A percentile compares a stretch with the other conserved stretches of the same genome.
Conservation (phyloP, 2,888 invertebrate species). For the Temnothorax rugatulus region DNA sequence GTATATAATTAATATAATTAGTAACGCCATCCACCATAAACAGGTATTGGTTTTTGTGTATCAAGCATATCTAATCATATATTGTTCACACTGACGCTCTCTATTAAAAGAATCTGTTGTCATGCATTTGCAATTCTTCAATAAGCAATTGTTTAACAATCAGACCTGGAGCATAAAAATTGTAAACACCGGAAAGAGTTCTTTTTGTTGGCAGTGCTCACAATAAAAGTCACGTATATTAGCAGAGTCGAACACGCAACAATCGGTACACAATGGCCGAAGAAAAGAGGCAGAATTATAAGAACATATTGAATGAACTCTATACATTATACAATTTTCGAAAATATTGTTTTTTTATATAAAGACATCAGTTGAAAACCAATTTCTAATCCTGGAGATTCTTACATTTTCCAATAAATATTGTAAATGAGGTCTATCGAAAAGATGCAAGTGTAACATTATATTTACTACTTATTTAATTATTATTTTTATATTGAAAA, state of each 20-base stretch:
- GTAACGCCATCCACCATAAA: too few species aligned
- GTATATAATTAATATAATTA: background rate
- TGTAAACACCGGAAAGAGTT: slow-evolving; percentile 78
- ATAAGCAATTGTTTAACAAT: slow-evolving; percentile 74
- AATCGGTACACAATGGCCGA: slow-evolving; percentile 68
- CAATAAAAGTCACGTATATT: slow-evolving; percentile 75
- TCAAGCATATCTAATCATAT: slow-evolving; percentile 5
- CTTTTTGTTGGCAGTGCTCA: slow-evolving; percentile 74
- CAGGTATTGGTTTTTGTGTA: too few species aligned
- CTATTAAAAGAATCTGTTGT: slow-evolving; percentile 31
- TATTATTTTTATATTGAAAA: background rate
- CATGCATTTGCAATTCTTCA: slow-evolving; percentile 70
- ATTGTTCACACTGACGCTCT: background rate
- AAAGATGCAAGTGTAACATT: background rate
- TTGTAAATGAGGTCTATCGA: background rate
- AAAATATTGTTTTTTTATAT: slow-evolving; percentile 59
- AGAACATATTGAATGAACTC: slow-evolving; percentile 63
- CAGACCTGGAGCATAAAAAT: slow-evolving; percentile 64
- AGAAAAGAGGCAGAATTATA: slow-evolving; percentile 63
- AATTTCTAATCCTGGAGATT: slow-evolving; percentile 48
- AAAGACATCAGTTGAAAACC: slow-evolving; percentile 61
- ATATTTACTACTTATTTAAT: background rate
- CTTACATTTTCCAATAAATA: background rate
- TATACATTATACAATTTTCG: slow-evolving; percentile 52
- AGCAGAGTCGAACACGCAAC: slow-evolving; percentile 75